Evolutionary conservation across 2,888 invertebrate species (phyloP), one percentile per base, ranked within the genome.

Genomic region (Andrena marginata): DNA sequence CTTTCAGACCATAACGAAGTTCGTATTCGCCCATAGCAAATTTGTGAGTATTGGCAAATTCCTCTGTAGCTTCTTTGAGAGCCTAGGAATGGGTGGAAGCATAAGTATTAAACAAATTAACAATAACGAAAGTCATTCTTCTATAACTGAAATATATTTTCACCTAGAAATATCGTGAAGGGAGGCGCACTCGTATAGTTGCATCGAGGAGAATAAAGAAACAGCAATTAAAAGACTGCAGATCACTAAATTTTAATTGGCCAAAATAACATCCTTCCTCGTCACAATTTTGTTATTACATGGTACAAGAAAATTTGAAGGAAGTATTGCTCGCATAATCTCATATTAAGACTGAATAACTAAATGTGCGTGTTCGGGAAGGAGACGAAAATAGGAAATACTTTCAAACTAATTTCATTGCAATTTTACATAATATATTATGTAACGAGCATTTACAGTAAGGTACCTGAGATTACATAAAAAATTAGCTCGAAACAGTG

Each of bases 11-110:
- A 81, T 95, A 94, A 91, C 94, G 95, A 82, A 96, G 95, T 90
- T 96, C 96, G 85, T 95, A 95, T 51, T 96, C 95, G 83, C 96
- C 96, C 73, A 96, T 90, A 10, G 96, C 95, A 82, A 95, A 92
- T 65, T 95, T 94, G 82, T 96, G 94, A 71, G 92, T 93, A 56
- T 80, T 82, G 42, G 87, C 85, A 81, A 92, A 93, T 74, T 93
- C 87, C 63, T 91, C 86, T 8, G 88, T 88, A 51, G 92, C 92
- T 85, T 92, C 88, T 76, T 90, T 77, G 26, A 93, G 85, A 71
- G 92, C 91, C 93, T 93, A 76, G 31, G 73, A 56, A 75, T 70
- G 35, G 23, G 62, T 8, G 77, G 35, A 76, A 75, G 68, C 65
- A 83, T 68, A 64, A 77, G 63, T 48, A 70, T 63, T 48, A 62